Percentiles rank a stretch among this genome's conserved stretches.
phyloP scores from a whole-genome alignment of 2,888 invertebrate genomes.

The Pachydiplax longipennis region DNA sequence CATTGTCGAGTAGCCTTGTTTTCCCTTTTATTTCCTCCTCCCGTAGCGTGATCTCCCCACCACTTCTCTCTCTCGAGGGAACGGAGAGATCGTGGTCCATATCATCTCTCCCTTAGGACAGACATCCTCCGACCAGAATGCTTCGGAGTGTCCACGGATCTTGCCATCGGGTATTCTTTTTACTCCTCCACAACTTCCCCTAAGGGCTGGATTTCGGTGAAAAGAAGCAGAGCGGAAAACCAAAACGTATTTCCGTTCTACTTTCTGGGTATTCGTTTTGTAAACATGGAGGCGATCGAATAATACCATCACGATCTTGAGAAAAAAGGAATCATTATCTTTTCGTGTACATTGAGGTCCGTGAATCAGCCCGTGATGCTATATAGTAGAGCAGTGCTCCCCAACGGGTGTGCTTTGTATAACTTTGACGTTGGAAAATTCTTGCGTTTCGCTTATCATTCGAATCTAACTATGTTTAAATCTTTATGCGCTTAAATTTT shows the following conservation, averaged over 20 bases:
- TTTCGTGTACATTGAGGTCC: no score
- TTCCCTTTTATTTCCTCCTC: background rate
- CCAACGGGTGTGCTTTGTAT: no score
- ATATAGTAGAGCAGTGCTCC: no score
- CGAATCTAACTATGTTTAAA: no score
- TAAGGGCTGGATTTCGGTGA: background rate
- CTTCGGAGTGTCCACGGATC: slow-evolving; percentile 3
- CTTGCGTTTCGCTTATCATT: no score
- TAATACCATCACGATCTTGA: background rate
- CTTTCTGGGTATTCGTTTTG: background rate
- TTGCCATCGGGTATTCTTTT: background rate
- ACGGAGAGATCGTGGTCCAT: background rate
- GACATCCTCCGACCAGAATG: background rate
- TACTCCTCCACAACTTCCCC: background rate
- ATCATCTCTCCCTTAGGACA: slow-evolving; percentile 20
- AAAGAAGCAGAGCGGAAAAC: background rate
- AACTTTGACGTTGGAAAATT: no score
- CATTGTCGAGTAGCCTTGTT: background rate
- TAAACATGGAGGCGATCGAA: background rate
- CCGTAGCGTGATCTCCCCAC: background rate
- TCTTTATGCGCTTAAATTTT: no score
- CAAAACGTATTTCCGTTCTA: background rate
- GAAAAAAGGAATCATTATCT: no score
- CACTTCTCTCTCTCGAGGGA: background rate
- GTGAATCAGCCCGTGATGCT: no score